Conservation (phyloP, 1,140 invertebrate genomes). For the Cephus cinctus region DNA sequence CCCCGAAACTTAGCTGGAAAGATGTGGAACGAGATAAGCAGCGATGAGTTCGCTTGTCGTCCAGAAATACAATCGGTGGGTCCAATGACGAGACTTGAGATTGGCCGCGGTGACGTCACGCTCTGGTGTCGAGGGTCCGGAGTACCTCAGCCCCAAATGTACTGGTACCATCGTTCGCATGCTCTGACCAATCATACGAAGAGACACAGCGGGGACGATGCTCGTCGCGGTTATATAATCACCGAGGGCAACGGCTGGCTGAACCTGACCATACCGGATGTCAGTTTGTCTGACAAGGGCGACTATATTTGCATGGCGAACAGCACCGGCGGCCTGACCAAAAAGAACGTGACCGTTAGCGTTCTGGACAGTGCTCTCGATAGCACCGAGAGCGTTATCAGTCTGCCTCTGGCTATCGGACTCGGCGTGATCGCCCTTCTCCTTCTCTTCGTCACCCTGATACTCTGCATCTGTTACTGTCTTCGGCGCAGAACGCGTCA, state of each 20-base stretch:
- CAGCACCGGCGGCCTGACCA: conserved; percentile 80
- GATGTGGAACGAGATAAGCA: conserved; percentile 69
- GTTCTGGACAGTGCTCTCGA: conserved; percentile 56
- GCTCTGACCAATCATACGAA: conserved; percentile 36
- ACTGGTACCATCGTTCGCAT: conserved; percentile 60
- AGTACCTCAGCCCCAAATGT: conserved; percentile 71
- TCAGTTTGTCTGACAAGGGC: conserved; percentile 74
- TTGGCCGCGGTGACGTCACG: conserved; percentile 68
- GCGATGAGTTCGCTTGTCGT: conserved; percentile 80
- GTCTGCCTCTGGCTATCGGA: conserved; percentile 52
- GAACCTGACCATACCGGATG: conserved; percentile 74
- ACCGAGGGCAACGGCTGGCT: conserved; percentile 62
- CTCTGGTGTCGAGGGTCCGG: conserved; percentile 76
- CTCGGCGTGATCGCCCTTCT: conserved; percentile 56
- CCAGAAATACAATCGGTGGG: conserved; percentile 67
- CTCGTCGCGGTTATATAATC: conserved; percentile 56
- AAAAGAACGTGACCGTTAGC: conserved; percentile 68
- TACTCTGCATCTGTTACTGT: conserved; percentile 69
- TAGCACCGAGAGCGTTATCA: conserved; percentile 46
- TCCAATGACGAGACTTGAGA: conserved; percentile 53
- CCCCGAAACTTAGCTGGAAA: conserved; percentile 66
- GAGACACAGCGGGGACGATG: conserved; percentile 33
- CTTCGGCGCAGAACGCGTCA: conserved; percentile 55
- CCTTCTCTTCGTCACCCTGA: conserved; percentile 61
- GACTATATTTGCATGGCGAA: conserved; percentile 86